A percentile compares a stretch with the other conserved stretches of the same genome.
These are phyloP conservation scores for Hydropotes inermis DNA, from an alignment of 2,113 vertebrate species.

Conservation along the genomic window DNA sequence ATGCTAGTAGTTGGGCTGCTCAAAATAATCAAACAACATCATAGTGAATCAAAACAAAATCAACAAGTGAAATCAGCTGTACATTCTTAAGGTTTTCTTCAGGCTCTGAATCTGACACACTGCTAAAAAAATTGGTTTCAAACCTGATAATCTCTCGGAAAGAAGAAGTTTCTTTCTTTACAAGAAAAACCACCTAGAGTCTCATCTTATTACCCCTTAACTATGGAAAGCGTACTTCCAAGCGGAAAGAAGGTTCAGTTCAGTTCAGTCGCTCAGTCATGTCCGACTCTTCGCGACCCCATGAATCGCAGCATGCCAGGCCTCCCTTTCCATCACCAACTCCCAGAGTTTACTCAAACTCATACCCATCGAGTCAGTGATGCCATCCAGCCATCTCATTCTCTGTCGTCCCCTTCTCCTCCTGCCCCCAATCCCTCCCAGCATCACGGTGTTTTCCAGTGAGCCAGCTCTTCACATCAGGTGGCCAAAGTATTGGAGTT, in stretches of 20 bases:
- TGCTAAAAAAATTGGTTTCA: neutral
- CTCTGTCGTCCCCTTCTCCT: no score
- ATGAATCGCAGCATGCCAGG: no score
- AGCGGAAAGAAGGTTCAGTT: neutral
- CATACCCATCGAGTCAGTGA: no score
- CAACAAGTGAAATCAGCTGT: neutral
- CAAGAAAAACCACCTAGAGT: neutral
- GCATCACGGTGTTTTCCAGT: no score
- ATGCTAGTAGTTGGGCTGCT: neutral
- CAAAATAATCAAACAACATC: conserved; percentile 3
- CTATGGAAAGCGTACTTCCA: neutral
- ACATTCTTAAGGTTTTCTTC: neutral
- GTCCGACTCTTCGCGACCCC: no score
- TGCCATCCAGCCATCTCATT: no score
- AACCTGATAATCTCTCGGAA: neutral
- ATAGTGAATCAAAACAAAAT: neutral
- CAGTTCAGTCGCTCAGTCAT: no score
- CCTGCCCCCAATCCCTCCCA: no score
- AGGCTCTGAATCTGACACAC: neutral
- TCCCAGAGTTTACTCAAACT: no score
- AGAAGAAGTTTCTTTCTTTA: neutral
- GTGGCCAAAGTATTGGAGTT: no score
- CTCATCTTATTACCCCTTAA: neutral
- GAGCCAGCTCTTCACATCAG: no score
- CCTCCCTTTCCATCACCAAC: no score